A percentile compares a stretch with the other conserved stretches of the same genome.
Evolutionary conservation across 2,888 invertebrate species (phyloP).

Genomic region (Ennomos quercinarius): DNA sequence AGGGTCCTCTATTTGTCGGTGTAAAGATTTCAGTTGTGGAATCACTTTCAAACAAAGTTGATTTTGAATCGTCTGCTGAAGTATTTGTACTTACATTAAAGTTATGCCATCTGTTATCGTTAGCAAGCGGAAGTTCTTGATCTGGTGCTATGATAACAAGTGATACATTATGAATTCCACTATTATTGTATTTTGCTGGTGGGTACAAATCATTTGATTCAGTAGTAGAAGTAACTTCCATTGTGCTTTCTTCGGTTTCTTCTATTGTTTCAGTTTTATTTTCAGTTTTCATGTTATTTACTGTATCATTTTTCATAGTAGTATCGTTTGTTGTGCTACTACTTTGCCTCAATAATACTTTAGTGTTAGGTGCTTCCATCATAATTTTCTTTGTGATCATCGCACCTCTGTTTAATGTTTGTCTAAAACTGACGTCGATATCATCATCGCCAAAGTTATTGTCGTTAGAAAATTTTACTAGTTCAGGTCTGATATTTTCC

Average conservation of each 20-base stretch:
- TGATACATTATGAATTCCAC: conserved; percentile 23
- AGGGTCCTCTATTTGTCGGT: conserved; percentile 49
- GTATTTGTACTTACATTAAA: conserved; percentile 45
- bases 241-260: conserved; percentile 22
- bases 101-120: conserved; percentile 48
- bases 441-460: conserved; percentile 39
- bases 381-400: conserved; percentile 18
- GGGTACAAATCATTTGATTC: conserved; percentile 23
- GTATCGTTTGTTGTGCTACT: conserved; percentile 7
- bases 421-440: conserved; percentile 47
- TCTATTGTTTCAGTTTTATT: conserved; percentile 16
- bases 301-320: background rate
- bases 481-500: background rate
- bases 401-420: conserved; percentile 46
- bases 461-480: conserved; percentile 5
- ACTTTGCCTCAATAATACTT: conserved; percentile 9
- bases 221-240: conserved; percentile 15
- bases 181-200: conserved; percentile 26
- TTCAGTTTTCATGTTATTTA: conserved; percentile 1
- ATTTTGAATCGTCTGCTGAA: conserved; percentile 13
- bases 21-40: conserved; percentile 38
- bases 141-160: conserved; percentile 33
- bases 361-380: conserved; percentile 3
- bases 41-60: conserved; percentile 16
- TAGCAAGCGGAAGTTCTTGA: conserved; percentile 35